phyloP scores from a whole-genome alignment of 2,113 vertebrate genomes.

The Oreochromis aureus region DNA sequence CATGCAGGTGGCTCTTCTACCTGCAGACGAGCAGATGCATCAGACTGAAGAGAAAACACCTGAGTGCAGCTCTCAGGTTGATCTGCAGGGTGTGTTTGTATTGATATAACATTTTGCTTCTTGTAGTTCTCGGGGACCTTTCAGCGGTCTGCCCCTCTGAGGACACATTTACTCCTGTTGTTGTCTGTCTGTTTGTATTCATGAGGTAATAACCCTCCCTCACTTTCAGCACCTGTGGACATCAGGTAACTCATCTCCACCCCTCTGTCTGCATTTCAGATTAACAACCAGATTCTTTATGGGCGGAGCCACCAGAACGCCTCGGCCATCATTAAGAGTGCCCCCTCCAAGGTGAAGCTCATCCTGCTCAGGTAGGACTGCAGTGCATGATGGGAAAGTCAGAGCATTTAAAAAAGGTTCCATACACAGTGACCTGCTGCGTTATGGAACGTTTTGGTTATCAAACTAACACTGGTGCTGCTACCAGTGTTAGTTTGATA shows the following conservation, averaged over 20 bases:
- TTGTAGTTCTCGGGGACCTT: not conserved
- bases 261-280: constrained; percentile 64
- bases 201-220: not conserved
- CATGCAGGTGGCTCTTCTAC: not conserved
- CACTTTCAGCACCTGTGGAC: not conserved
- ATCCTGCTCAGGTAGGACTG: constrained; percentile 88
- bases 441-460: not conserved
- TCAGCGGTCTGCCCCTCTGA: not conserved
- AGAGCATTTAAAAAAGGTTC: not conserved
- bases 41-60: not conserved
- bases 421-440: not conserved
- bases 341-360: constrained; percentile 84
- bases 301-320: constrained; percentile 97
- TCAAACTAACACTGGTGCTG: not conserved
- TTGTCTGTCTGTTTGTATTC: not conserved
- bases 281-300: constrained; percentile 91
- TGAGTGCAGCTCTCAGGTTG: not conserved
- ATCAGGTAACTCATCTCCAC: not conserved
- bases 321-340: constrained; percentile 92
- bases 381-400: constrained; percentile 13
- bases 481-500: not conserved
- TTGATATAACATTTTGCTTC: not conserved
- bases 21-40: not conserved
- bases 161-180: not conserved
- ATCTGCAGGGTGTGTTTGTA: not conserved